Conservation (phyloP, 2,797 vertebrate species). For the Hydrophis major region DNA sequence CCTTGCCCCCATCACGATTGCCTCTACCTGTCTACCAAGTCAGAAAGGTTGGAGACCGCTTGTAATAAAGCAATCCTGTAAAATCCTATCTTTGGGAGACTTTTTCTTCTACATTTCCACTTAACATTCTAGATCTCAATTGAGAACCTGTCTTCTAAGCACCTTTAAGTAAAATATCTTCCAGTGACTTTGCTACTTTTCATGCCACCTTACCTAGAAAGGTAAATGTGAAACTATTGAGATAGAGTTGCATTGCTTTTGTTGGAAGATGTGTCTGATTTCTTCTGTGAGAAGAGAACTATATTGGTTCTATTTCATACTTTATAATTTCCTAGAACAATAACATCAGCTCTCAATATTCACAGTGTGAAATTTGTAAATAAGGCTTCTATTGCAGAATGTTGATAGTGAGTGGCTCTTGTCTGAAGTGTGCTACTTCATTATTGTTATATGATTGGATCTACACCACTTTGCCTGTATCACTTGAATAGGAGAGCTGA, state of each 20-base stretch:
- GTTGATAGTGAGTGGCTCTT: background rate
- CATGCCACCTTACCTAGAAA: background rate
- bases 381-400: background rate
- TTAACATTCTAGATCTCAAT: background rate
- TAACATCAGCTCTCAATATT: background rate
- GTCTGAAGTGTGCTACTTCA: constrained; percentile 1
- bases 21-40: no score
- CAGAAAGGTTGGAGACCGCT: no score
- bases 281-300: background rate
- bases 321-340: background rate
- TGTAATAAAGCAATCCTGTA: background rate
- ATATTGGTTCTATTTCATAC: background rate
- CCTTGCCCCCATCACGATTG: no score
- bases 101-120: background rate
- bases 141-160: background rate
- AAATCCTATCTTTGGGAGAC: background rate
- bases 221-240: background rate
- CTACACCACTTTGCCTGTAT: background rate
- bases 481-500: background rate
- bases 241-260: background rate
- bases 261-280: background rate
- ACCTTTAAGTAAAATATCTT: background rate
- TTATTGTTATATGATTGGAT: constrained; percentile 4
- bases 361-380: background rate
- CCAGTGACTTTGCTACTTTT: background rate